These are phyloP conservation scores for Salmo trutta DNA, from an alignment of 2,797 vertebrate species.

Conservation along the genomic window DNA sequence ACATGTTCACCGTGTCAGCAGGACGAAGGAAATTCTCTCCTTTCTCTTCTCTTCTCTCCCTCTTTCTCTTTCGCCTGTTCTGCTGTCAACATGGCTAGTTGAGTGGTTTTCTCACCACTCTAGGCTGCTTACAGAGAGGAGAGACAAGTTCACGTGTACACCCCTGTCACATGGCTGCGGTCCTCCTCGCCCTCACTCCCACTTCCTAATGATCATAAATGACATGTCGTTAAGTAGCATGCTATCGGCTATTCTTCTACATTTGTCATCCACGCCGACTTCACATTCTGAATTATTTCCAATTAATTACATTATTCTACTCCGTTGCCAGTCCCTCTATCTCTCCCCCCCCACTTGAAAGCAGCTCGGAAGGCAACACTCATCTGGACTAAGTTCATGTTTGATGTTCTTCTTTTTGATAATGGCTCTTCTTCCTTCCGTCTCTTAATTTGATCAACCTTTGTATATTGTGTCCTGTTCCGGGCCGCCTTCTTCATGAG, in stretches of 20 bases:
- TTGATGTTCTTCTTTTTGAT: constrained; percentile 9
- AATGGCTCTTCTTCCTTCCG: neutral
- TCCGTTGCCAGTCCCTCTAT: constrained; percentile 31
- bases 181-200: too few species aligned
- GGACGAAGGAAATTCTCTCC: constrained; percentile 58
- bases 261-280: constrained; percentile 72
- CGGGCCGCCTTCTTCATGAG: constrained; percentile 41
- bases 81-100: neutral
- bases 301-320: constrained; percentile 74
- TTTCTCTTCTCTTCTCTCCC: constrained; percentile 28
- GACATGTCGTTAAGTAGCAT: constrained; percentile 77
- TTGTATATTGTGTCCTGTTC: constrained; percentile 23
- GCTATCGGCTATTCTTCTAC: constrained; percentile 70
- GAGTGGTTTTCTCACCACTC: neutral
- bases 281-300: constrained; percentile 67
- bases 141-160: neutral
- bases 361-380: neutral
- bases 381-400: neutral
- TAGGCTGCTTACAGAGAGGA: neutral
- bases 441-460: constrained; percentile 27
- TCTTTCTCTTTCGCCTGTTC: constrained; percentile 22
- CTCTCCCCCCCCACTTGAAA: constrained; percentile 41
- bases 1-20: constrained; percentile 73
- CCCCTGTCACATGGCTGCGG: neutral
- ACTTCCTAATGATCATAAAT: constrained; percentile 75